Percentiles rank a stretch among this genome's conserved stretches.
Evolutionary conservation across 2,113 vertebrate species (phyloP).

Genomic region (Myxocyprinus asiaticus): DNA sequence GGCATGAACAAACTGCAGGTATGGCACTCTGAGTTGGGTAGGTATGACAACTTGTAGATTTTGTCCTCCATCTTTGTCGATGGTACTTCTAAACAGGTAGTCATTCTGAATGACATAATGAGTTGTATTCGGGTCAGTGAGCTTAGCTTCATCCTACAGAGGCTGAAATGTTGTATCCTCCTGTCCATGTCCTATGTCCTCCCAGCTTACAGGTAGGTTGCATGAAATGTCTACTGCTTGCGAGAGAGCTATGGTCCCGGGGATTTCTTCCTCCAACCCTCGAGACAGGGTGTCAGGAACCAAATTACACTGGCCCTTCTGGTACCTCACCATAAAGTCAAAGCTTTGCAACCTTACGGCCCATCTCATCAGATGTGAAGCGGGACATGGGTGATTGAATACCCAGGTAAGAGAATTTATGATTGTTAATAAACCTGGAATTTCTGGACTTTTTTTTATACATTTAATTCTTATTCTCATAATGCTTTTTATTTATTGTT

Average conservation of each 20-base stretch:
- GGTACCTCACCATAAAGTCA: not conserved
- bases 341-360: too few species aligned
- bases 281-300: not conserved
- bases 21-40: not conserved
- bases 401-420: too few species aligned
- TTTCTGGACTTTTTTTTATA: too few species aligned
- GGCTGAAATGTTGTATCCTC: not conserved
- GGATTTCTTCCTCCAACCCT: not conserved
- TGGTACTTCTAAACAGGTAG: not conserved
- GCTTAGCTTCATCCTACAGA: not conserved
- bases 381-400: too few species aligned
- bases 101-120: not conserved
- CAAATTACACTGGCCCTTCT: not conserved
- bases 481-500: too few species aligned
- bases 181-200: not conserved
- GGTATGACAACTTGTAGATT: not conserved
- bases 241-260: too few species aligned
- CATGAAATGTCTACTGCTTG: not conserved
- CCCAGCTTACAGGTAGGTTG: not conserved
- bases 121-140: not conserved
- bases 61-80: not conserved
- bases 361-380: too few species aligned
- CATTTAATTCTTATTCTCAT: too few species aligned
- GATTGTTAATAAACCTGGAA: too few species aligned
- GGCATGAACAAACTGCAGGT: not conserved